Base-by-base conservation (phyloP, 2,888 invertebrate species). In the Deilephila elpenor region DNA sequence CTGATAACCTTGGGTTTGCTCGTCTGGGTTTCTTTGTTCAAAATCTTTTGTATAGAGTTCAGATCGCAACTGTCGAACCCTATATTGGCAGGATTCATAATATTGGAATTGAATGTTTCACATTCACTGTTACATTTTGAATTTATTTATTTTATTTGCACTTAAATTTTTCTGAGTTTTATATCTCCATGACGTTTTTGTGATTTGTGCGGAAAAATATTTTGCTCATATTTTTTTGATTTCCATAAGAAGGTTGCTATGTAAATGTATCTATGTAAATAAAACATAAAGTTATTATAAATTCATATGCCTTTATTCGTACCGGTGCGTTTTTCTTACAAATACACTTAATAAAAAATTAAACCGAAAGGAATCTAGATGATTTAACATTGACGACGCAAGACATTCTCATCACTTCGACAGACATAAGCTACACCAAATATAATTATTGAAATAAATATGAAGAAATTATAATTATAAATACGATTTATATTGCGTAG, bases 281-380 rank as follows among this genome's bases (percentile, higher is more conserved):
- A n/a, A 71, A 71, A 71, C 70, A 67, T 67, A 25, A 51, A 51
- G 53, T 73, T 83, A 77, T 80, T 92, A 93, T 91, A 94, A 94
- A 94, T 88, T 94, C 93, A 92, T 93, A 92, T 94, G 93, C 93
- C 88, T 94, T 94, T 94, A 94, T 94, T 93, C 94, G 90, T 94
- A 94, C 93, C 94, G 94, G 94, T 94, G 94, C 94, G 91, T 92
- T 93, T 91, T 88, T 88, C 93, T 94, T 94, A 94, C 86, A 92
- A 89, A 88, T 91, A 91, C 89, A 91, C 90, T 92, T 91, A 93
- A 84, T 88, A 90, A 86, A 91, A 92, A 90, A 89, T 89, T 90
- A 91, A 88, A 90, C 82, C 78, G 80, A 85, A 82, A 76, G 56
- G 32, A 37, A 60, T 60, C 60, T 67, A 67, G 20, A 67, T 67